Conservation (phyloP, 2,113 vertebrate species). For the Hipposideros armiger region DNA sequence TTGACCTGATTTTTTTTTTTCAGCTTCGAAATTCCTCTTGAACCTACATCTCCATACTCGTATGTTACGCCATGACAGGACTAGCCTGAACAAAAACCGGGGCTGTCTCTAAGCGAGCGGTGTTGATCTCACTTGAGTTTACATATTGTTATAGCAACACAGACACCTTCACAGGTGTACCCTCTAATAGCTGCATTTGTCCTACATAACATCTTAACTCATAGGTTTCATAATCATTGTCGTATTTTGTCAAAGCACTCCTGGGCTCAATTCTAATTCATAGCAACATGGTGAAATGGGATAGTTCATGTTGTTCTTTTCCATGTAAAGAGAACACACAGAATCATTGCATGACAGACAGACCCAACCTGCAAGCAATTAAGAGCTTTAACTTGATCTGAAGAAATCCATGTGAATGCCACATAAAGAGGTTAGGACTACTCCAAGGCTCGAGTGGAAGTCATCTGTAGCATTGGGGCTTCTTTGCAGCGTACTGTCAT, state of each 20-base stretch:
- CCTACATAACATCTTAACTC: conserved; percentile 19
- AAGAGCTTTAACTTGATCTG: conserved; percentile 45
- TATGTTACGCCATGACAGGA: not conserved
- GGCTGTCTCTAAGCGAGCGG: not conserved
- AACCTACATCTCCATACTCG: not conserved
- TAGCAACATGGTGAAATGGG: not conserved
- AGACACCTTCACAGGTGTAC: not conserved
- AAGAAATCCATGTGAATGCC: not conserved
- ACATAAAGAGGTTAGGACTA: not conserved
- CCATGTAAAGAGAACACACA: not conserved
- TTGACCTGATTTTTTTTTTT: conserved; percentile 66
- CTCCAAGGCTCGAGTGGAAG: not conserved
- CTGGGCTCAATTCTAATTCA: not conserved
- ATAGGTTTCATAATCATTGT: conserved; percentile 24
- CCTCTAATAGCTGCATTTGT: conserved; percentile 23
- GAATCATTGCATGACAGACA: not conserved
- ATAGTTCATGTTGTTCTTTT: not conserved
- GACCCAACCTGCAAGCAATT: not conserved
- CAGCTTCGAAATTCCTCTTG: conserved; percentile 68
- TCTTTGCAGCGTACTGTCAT: not conserved
- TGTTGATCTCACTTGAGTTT: not conserved
- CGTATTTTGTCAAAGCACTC: not conserved
- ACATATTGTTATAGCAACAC: not conserved
- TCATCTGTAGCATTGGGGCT: not conserved
- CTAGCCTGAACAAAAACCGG: conserved; percentile 44